Evolutionary conservation across 2,888 invertebrate species (phyloP), one percentile per base, ranked within the genome.

Genomic region (Euspilapteryx auroguttella): DNA sequence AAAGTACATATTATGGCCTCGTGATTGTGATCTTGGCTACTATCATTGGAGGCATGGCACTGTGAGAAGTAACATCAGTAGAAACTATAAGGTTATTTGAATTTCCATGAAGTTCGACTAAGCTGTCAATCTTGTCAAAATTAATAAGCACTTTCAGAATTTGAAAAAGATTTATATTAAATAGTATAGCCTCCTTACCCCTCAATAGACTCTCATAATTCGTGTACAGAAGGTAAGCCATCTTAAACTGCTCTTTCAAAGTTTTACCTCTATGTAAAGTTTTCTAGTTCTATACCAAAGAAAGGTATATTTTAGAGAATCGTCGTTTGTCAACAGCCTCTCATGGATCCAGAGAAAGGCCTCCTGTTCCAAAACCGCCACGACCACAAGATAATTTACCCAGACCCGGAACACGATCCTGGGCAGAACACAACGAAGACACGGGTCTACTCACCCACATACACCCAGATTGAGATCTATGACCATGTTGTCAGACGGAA

Each of bases 321-420:
- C n/a, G n/a, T n/a, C n/a, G n/a, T n/a, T n/a, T n/a, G n/a, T n/a
- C n/a, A n/a, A n/a, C 52, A 80, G 75, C 79, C 82, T 0, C 55
- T 88, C 13, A 82, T 87, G 45, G 86, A 90, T 48, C 81, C 84
- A n/a, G 79, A 79, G 4, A 77, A 73, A 33, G 90, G 91, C 0
- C 51, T 93, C 14, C 57, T 87, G 20, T 92, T 93, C 45, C 87
- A 88, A 69, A 89, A 89, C 49, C 81, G 85, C 29, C 83, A 86
- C 37, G 92, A 93, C 49, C 80, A 87, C 41, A 88, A 88, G 57
- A 79, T 84, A 22, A 79, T 93, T 26, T 83, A 79, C 41, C 85
- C 88, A 0, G 85, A 90, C 47, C 87, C 89, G 0, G 49, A 53
- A 1, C 59, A 62, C 15, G 55, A 73, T 0, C 85, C 85, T 1